Evolutionary conservation across 2,797 vertebrate species (phyloP), one percentile per base, ranked within the genome.

Genomic region (Yasuhikotakia modesta): DNA sequence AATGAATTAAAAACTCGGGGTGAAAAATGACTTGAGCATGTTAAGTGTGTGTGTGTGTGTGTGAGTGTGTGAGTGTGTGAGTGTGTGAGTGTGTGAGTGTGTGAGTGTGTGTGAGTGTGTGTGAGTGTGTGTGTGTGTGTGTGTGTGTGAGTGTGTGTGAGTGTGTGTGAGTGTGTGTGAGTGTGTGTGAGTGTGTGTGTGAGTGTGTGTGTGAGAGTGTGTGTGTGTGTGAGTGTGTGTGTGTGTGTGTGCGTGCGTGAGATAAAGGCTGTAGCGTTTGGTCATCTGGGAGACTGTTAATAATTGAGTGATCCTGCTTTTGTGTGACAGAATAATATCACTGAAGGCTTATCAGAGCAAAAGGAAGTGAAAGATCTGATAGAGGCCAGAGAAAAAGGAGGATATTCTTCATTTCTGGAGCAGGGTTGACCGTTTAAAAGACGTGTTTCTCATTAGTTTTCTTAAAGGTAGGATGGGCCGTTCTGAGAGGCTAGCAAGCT

Each of bases 251-350:
- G 39, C 16, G 12, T 57, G 58, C 24, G 17, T 50, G 22, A 73
- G 69, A 79, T 65, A 30, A 76, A 77, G 67, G 69, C 72, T 75
- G 61, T 55, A 39, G 79, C 24, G 24, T 17, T 19, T 69, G 63
- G 64, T 79, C 79, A 64, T 55, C 43, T 39, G 57, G 77, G 79
- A 81, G 35, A 55, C 19, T n/a, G 73, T 78, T 84, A 77, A 84
- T 82, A 80, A 84, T 64, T 60, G 50, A 58, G 24, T 63, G 60
- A 69, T 76, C 78, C 60, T 46, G 46, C 55, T 30, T 68, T 22
- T 39, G 32, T 52, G 48, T 79, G 81, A 75, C 82, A 79, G 58
- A 70, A 72, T 67, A 75, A 77, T 70, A 73, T 83, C 70, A 66
- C 58, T 70, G 74, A 70, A n/a, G 19, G 61, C 83, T 75, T 78